phyloP scores from a whole-genome alignment of 64 coral and sea anemone genomes.

The Stichodactyla mertensii region DNA sequence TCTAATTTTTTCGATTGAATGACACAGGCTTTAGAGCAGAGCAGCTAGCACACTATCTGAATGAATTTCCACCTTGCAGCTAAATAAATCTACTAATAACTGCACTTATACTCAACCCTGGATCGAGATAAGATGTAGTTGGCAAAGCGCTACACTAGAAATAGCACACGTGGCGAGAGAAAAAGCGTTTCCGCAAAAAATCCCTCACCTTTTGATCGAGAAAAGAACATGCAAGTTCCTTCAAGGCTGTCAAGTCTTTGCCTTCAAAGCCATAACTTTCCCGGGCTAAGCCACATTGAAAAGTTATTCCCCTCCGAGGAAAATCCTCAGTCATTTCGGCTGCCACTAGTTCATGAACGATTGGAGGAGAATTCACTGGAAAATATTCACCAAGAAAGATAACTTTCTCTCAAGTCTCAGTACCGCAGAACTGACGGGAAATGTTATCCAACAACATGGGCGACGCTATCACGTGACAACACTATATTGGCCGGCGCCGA shows the following conservation, averaged over 20 bases:
- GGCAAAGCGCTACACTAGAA: conserved; percentile 1
- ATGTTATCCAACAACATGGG: conserved; percentile 71
- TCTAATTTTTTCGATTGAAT: neutral
- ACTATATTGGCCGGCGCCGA: conserved; percentile 44
- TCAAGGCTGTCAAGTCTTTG: conserved; percentile 66
- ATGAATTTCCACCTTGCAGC: conserved; percentile 16
- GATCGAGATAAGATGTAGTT: conserved; percentile 11
- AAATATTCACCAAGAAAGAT: conserved; percentile 37
- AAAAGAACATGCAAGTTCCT: conserved; percentile 84
- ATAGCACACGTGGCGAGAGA: conserved; percentile 23
- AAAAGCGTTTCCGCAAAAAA: conserved; percentile 12
- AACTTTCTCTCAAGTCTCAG: conserved; percentile 38
- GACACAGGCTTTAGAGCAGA: neutral
- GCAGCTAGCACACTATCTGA: neutral
- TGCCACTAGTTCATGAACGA: conserved; percentile 46
- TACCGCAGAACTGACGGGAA: conserved; percentile 40
- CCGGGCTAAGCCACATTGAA: conserved; percentile 83
- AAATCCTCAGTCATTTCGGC: conserved; percentile 70
- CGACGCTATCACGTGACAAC: conserved; percentile 59
- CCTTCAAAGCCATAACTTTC: conserved; percentile 93
- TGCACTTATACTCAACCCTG: conserved; percentile 1
- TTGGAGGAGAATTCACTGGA: conserved; percentile 22
- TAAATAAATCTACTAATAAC: conserved; percentile 20
- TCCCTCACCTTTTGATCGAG: conserved; percentile 82
- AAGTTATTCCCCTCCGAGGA: conserved; percentile 85